Percentiles rank a stretch among this genome's conserved stretches.
phyloP scores from a whole-genome alignment of 2,113 vertebrate genomes.

The Calyptomena viridis region DNA sequence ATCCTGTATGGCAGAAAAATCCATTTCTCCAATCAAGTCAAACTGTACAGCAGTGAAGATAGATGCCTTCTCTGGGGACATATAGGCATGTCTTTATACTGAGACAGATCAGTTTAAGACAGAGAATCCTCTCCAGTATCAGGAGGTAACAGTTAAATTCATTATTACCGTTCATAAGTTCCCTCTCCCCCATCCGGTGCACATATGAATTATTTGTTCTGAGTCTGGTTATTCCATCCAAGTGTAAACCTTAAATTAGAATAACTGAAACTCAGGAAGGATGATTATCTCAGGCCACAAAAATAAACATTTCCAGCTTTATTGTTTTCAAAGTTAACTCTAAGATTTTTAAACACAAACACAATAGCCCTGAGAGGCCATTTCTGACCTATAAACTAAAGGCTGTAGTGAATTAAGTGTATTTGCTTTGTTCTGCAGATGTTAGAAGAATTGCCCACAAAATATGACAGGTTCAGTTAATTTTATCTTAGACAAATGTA shows the following conservation, averaged over 20 bases:
- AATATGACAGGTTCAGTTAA: conserved; percentile 73
- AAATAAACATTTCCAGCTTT: conserved; percentile 73
- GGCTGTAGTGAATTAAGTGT: conserved; percentile 64
- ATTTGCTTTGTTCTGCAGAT: conserved; percentile 77
- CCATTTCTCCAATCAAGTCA: not conserved
- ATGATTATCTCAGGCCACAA: conserved; percentile 69
- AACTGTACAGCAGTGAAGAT: not conserved
- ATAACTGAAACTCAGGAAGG: conserved; percentile 60
- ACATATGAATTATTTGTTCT: conserved; percentile 5
- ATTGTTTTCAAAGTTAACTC: conserved; percentile 67
- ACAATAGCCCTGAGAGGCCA: conserved; percentile 52
- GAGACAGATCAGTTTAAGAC: not conserved
- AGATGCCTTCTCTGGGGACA: not conserved
- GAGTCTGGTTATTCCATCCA: conserved; percentile 23
- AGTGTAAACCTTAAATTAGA: conserved; percentile 49
- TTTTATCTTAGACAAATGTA: conserved; percentile 71
- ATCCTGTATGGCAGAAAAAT: not conserved
- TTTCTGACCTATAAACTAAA: conserved; percentile 60
- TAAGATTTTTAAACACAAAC: conserved; percentile 66
- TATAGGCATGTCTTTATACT: not conserved
- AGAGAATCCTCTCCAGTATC: not conserved
- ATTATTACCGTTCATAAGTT: not conserved
- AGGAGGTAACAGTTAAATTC: conserved; percentile 5
- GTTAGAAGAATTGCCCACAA: conserved; percentile 63
- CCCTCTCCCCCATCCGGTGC: not conserved